A percentile compares a stretch with the other conserved stretches of the same genome.
phyloP scores from a whole-genome alignment of 2,113 vertebrate genomes.

The Anolis sagrei region DNA sequence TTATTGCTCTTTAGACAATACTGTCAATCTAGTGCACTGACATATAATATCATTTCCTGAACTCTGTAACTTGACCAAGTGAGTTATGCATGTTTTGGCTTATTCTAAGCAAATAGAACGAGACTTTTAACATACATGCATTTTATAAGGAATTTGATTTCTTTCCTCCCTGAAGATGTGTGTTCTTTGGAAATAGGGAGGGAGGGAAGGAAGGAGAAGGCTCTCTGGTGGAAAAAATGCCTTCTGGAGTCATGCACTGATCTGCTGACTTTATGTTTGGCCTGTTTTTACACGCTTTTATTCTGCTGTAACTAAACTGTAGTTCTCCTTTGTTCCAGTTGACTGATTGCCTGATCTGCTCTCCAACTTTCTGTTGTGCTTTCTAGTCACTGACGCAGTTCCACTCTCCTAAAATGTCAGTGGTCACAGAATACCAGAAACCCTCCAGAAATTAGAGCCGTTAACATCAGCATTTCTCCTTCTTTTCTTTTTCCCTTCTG shows the following conservation, averaged over 20 bases:
- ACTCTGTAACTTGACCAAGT: background rate
- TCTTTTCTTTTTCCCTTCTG: background rate
- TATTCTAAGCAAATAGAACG: background rate
- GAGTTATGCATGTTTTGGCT: background rate
- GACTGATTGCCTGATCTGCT: background rate
- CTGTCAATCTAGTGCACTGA: background rate
- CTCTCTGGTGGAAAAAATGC: background rate
- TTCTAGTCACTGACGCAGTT: constrained; percentile 39
- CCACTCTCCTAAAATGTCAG: constrained; percentile 38
- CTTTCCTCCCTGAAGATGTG: background rate
- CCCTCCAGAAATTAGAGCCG: constrained; percentile 32
- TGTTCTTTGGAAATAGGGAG: background rate
- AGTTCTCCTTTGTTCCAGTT: constrained; percentile 29
- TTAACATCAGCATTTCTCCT: background rate
- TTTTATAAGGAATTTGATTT: background rate
- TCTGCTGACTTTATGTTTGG: constrained; percentile 15
- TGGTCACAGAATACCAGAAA: background rate
- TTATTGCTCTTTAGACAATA: background rate
- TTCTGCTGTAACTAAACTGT: constrained; percentile 23
- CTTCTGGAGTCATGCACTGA: constrained; percentile 15
- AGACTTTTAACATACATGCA: background rate
- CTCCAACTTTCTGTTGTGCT: constrained; percentile 40
- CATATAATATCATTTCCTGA: background rate
- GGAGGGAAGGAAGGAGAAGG: background rate
- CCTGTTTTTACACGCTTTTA: constrained; percentile 30